Evolutionary conservation across 2,113 vertebrate genomes (phyloP), one percentile per base, ranked within the genome.

Genomic region (Crotalus tigris): DNA sequence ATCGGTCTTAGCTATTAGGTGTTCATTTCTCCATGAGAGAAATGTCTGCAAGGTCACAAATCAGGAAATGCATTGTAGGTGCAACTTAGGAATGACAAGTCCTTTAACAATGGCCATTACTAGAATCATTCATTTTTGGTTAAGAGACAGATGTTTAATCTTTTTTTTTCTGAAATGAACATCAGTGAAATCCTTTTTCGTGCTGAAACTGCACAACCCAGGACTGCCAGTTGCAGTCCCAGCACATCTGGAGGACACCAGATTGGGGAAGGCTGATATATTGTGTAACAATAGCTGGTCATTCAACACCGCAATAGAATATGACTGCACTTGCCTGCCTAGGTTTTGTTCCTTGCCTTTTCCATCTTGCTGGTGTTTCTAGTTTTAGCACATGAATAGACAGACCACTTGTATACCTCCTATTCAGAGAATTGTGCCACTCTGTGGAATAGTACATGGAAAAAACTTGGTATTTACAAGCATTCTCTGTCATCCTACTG

Each of bases 401-500:
- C 58, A 21, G 57, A 93, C 23, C 17, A 29, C 55, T 49, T 39
- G 15, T 85, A 44, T 93, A 33, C 24, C 1, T 75, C 59, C 59
- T 15, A 88, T 15, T 75, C 10, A 17, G 86, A 13, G 85, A 75
- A 57, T 46, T 85, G n/a, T 90, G 10, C 59, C 1, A 90, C 93
- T 94, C 95, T 94, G 21, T 0, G 0, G 90, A 93, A 93, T 0
- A 0, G 2, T 89, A 96, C 94, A 92, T 95, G 90, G 91, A 19
- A 81, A 94, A 88, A 91, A 88, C 29, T 69, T 0, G 0, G 12
- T 92, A 93, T 94, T 94, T 61, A 2, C 19, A 9, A 81, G 94
- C 2, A 24, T 55, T 94, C 91, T 19, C 92, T 96, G 93, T 96
- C 95, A 95, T 49, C 33, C 88, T 92, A 1, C 46, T 96, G 95